phyloP scores from a whole-genome alignment of 2,888 invertebrate genomes.

The Malacosoma neustria region DNA sequence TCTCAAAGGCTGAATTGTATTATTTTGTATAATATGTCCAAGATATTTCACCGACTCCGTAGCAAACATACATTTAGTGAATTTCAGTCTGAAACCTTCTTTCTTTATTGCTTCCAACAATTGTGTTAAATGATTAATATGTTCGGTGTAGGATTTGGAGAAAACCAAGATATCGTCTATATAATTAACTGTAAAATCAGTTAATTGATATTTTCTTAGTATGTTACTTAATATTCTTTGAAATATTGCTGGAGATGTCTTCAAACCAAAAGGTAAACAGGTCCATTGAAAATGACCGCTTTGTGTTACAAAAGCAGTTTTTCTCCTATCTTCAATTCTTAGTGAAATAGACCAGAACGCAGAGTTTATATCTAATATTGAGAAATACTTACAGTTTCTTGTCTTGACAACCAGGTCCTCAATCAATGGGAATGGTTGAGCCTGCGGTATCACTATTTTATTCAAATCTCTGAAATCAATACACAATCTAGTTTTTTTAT shows the following conservation, averaged over 20 bases:
- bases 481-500: too few species aligned
- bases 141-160: too few species aligned
- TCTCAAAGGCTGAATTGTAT: not conserved
- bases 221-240: conserved; percentile 6
- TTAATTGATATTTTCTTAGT: conserved; percentile 6
- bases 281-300: conserved; percentile 12
- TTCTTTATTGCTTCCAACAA: not conserved
- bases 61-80: conserved; percentile 4
- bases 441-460: conserved; percentile 1
- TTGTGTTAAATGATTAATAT: too few species aligned
- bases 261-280: conserved; percentile 16
- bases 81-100: conserved; percentile 5
- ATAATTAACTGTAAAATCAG: too few species aligned
- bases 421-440: too few species aligned
- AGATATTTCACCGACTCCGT: not conserved
- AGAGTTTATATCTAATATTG: not conserved
- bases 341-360: conserved; percentile 7
- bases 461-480: conserved; percentile 7
- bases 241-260: not conserved
- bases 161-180: too few species aligned
- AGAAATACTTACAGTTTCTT: too few species aligned
- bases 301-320: conserved; percentile 11
- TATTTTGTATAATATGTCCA: conserved; percentile 1
- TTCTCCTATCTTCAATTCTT: conserved; percentile 10
- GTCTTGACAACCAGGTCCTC: too few species aligned